phyloP scores from a whole-genome alignment of 2,888 invertebrate genomes.

The Liodrosophila aerea region DNA sequence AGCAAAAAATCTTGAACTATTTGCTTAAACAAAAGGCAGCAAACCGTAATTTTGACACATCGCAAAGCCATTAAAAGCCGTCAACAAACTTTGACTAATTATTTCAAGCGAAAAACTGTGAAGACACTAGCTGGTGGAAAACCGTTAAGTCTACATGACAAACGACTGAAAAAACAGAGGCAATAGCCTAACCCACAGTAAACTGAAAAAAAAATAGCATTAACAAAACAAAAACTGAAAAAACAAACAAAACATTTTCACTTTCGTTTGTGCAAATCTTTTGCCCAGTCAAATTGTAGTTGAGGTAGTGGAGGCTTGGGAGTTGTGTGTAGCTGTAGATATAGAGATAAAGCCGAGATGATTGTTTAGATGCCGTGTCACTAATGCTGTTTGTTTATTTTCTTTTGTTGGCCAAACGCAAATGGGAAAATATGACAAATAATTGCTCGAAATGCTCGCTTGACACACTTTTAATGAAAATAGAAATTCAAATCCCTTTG shows the following conservation, averaged over 20 bases:
- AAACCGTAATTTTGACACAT: constrained; percentile 5
- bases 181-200: not conserved
- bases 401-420: constrained; percentile 11
- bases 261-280: constrained; percentile 68
- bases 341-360: constrained; percentile 33
- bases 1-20: not conserved
- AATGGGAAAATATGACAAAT: constrained; percentile 71
- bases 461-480: constrained; percentile 66
- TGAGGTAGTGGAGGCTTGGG: constrained; percentile 40
- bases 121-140: constrained; percentile 26
- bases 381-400: constrained; percentile 70
- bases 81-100: not conserved
- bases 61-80: not conserved
- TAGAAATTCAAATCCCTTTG: constrained; percentile 34
- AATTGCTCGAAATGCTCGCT: constrained; percentile 68
- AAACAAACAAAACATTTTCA: constrained; percentile 53
- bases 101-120: constrained; percentile 22
- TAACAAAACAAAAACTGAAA: constrained; percentile 7
- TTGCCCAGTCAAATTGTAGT: constrained; percentile 46
- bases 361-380: constrained; percentile 56
- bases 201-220: constrained; percentile 17
- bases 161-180: constrained; percentile 12
- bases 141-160: constrained; percentile 41
- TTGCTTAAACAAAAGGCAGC: too few species aligned
- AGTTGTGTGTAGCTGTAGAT: constrained; percentile 8